phyloP scores from a whole-genome alignment of 2,888 invertebrate species.

The Adineta ricciae region DNA sequence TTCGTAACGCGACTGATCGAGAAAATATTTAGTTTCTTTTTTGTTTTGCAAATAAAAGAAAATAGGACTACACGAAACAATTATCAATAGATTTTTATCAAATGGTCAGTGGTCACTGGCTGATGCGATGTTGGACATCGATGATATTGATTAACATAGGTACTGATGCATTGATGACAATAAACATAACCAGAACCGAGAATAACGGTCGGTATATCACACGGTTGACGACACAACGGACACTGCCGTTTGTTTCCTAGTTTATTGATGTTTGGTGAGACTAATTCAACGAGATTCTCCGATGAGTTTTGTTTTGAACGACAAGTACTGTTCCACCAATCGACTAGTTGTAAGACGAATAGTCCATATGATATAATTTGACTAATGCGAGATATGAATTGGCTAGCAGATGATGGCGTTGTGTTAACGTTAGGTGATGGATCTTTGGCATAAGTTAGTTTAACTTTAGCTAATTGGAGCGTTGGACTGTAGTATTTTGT shows the following conservation, averaged over 20 bases:
- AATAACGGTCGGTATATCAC: neutral
- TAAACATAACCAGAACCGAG: neutral
- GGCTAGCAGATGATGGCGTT: neutral
- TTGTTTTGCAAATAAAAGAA: too few relatives aligned
- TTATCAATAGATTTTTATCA: neutral
- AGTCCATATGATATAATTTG: neutral
- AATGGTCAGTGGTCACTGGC: neutral
- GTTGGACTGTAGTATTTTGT: conserved; percentile 10
- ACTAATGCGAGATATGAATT: neutral
- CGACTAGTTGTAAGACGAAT: neutral
- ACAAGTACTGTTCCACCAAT: neutral
- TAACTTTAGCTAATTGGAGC: neutral
- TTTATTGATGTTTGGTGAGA: neutral
- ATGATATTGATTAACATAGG: neutral
- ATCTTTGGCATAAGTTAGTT: neutral
- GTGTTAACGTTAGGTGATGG: neutral
- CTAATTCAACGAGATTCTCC: neutral
- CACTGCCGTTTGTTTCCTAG: neutral
- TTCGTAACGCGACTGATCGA: neutral
- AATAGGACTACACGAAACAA: too few relatives aligned
- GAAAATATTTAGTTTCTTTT: neutral
- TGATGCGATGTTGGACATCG: neutral
- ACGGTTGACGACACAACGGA: neutral
- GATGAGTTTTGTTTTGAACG: neutral
- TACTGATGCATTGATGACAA: neutral